A percentile compares a stretch with the other conserved stretches of the same genome.
Evolutionary conservation across 2,888 invertebrate genomes (phyloP).

Genomic region (Plusia festucae): DNA sequence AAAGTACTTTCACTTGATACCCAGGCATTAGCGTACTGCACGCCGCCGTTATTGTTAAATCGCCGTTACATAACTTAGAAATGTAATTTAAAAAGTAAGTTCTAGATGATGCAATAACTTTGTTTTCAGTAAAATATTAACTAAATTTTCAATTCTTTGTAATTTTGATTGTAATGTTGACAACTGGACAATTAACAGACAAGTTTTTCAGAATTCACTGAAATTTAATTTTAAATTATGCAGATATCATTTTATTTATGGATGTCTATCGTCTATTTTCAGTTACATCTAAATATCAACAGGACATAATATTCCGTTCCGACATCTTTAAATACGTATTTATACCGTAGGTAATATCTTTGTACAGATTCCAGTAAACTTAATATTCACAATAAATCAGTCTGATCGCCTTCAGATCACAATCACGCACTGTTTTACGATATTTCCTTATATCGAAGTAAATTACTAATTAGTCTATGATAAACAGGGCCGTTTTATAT

Average conservation of each 20-base stretch:
- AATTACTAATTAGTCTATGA: conserved; percentile 37
- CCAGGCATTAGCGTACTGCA: conserved; percentile 18
- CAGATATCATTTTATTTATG: neutral
- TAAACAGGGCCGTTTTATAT: conserved; percentile 24
- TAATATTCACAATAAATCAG: conserved; percentile 31
- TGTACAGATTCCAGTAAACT: conserved; percentile 7
- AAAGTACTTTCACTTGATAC: conserved; percentile 42
- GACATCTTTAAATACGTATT: neutral
- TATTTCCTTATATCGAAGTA: conserved; percentile 34
- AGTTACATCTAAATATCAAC: neutral
- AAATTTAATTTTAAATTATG: neutral
- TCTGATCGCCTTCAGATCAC: conserved; percentile 17
- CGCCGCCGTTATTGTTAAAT: neutral
- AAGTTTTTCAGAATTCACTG: neutral
- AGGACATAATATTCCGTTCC: neutral
- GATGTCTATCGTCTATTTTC: neutral
- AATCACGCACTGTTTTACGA: conserved; percentile 16
- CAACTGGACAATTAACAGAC: neutral
- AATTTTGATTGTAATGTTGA: too few species aligned
- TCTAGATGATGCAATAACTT: neutral
- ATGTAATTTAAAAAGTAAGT: neutral
- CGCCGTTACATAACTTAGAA: neutral
- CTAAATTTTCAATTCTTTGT: too few species aligned
- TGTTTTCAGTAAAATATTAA: too few species aligned
- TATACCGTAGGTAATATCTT: neutral